A percentile compares a stretch with the other conserved stretches of the same genome.
Conservation (phyloP, 2,888 invertebrate species). For the Tachina lurida region DNA sequence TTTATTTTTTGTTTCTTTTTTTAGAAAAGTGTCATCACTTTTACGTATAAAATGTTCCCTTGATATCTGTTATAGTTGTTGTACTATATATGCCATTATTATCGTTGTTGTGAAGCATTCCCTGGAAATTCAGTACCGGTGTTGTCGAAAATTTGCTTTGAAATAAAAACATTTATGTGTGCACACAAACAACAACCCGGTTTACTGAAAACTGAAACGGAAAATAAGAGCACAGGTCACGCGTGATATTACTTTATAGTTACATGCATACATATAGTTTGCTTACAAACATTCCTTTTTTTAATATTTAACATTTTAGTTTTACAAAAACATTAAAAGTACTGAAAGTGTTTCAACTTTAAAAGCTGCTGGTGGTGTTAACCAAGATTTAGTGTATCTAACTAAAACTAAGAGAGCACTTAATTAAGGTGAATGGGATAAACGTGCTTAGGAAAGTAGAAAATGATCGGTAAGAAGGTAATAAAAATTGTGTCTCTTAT, state of each 20-base stretch:
- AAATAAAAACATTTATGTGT: constrained; percentile 13
- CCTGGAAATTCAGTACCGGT: constrained; percentile 49
- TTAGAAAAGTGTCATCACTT: constrained; percentile 58
- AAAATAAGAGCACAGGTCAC: constrained; percentile 69
- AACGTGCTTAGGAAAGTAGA: not conserved
- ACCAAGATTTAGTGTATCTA: not conserved
- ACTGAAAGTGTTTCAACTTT: constrained; percentile 31
- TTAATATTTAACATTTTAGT: not conserved
- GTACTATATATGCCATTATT: constrained; percentile 8
- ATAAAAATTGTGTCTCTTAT: too few species aligned
- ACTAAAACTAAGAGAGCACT: constrained; percentile 22
- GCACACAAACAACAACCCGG: constrained; percentile 36
- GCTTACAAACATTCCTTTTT: not conserved
- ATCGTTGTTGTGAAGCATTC: constrained; percentile 50
- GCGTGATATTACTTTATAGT: constrained; percentile 57
- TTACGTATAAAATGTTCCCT: constrained; percentile 58
- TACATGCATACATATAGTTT: not conserved
- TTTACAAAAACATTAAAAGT: constrained; percentile 10
- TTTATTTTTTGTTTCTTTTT: constrained; percentile 13
- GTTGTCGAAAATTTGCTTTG: constrained; percentile 3
- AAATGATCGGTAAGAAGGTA: not conserved
- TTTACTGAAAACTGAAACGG: constrained; percentile 43
- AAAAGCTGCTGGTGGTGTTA: constrained; percentile 32
- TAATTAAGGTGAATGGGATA: constrained; percentile 51
- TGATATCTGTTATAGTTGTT: constrained; percentile 42